Percentiles rank a stretch among this genome's conserved stretches.
Evolutionary conservation across 2,113 vertebrate genomes (phyloP).

Genomic region (Pelecanoides urinatrix): DNA sequence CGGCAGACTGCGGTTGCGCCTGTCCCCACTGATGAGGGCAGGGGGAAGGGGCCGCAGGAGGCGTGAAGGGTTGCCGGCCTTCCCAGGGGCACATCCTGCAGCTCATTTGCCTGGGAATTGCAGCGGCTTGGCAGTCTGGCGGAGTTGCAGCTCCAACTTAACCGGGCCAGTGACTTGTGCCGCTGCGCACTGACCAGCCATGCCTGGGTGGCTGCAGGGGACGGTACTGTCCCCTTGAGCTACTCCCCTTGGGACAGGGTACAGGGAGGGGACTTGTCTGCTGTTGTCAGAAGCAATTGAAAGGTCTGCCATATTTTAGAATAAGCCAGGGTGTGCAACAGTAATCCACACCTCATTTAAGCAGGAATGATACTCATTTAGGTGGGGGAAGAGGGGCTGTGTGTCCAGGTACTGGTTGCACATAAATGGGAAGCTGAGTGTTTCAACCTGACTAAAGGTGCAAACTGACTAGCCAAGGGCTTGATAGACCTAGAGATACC

Average conservation of each 20-base stretch:
- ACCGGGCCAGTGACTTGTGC: no score
- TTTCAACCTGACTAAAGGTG: background rate
- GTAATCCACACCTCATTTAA: background rate
- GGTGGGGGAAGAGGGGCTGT: no score
- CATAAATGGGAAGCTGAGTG: background rate
- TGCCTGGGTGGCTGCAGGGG: background rate
- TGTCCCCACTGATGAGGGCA: rapidly evolving
- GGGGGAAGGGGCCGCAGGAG: background rate
- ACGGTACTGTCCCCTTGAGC: no score
- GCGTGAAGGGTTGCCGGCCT: rapidly evolving
- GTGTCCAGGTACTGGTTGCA: background rate
- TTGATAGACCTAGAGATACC: background rate
- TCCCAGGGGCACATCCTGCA: background rate
- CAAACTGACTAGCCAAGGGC: no score
- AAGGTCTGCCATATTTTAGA: background rate
- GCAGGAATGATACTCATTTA: background rate
- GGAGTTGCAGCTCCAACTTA: no score
- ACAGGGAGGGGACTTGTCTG: no score
- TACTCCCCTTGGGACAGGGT: background rate
- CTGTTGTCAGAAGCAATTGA: background rate
- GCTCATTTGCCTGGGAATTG: background rate
- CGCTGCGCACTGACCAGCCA: rapidly evolving
- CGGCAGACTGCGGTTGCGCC: background rate
- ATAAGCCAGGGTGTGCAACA: background rate
- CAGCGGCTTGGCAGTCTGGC: background rate